A percentile compares a stretch with the other conserved stretches of the same genome.
phyloP scores from a whole-genome alignment of 2,888 invertebrate genomes.

The Lysandra coridon region DNA sequence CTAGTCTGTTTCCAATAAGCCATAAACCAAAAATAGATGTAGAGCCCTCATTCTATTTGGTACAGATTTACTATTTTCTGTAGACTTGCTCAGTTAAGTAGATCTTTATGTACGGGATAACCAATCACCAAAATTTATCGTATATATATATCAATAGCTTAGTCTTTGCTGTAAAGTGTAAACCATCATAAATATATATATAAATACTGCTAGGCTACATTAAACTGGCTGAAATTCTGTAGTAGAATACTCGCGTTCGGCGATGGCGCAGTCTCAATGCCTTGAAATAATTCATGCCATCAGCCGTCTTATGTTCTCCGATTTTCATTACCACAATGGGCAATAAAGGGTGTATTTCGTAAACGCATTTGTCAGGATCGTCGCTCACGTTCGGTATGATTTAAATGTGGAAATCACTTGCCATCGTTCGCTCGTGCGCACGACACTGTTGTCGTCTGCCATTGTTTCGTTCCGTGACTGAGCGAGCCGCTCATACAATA shows the following conservation, averaged over 20 bases:
- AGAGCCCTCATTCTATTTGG: background rate
- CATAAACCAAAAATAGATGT: background rate
- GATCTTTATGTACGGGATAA: background rate
- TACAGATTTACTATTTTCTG: background rate
- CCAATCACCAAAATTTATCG: background rate
- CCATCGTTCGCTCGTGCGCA: conserved; percentile 22
- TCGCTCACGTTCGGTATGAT: conserved; percentile 21
- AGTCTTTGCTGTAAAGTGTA: background rate
- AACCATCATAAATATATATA: too few species aligned
- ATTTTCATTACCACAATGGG: background rate
- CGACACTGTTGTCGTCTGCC: conserved; percentile 24
- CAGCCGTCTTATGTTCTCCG: background rate
- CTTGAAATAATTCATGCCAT: background rate
- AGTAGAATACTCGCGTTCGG: too few species aligned
- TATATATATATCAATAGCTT: background rate
- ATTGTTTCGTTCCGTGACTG: conserved; percentile 26
- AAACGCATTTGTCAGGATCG: conserved; percentile 9
- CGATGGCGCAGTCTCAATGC: too few species aligned
- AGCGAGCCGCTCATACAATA: conserved; percentile 18
- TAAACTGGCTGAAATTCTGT: too few species aligned
- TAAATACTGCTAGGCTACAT: too few species aligned
- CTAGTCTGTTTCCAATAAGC: conserved; percentile 10
- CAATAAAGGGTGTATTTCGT: background rate
- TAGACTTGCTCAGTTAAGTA: background rate
- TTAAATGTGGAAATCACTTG: conserved; percentile 27